phyloP scores from a whole-genome alignment of 2,113 vertebrate genomes.

The Myxocyprinus asiaticus region DNA sequence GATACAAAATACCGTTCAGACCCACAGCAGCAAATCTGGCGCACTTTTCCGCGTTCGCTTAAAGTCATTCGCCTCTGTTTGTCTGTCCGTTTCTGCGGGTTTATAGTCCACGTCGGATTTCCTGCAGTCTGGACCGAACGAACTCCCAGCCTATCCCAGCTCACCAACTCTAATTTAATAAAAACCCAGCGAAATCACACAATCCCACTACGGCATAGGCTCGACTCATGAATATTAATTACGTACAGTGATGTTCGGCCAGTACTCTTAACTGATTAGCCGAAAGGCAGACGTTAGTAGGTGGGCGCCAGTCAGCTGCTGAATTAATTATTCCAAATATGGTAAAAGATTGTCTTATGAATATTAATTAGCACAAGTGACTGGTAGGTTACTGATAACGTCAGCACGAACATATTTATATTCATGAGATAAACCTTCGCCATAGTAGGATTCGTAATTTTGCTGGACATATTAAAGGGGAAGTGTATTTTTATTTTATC shows the following conservation, averaged over 20 bases:
- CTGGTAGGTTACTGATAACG: background rate
- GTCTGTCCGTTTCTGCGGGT: conserved; percentile 1
- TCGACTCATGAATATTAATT: conserved; percentile 3
- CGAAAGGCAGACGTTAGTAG: background rate
- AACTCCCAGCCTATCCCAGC: conserved; percentile 78
- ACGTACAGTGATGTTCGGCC: background rate
- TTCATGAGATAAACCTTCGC: background rate
- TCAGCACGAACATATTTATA: background rate
- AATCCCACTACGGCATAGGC: background rate
- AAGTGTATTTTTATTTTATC: too few species aligned
- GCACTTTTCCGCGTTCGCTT: conserved; percentile 57
- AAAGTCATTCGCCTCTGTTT: background rate
- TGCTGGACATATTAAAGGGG: too few species aligned
- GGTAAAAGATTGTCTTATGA: background rate
- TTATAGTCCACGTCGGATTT: conserved; percentile 49
- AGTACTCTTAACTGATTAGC: background rate
- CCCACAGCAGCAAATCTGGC: conserved; percentile 30
- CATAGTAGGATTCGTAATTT: too few species aligned
- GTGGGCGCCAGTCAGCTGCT: background rate
- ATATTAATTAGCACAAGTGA: conserved; percentile 3
- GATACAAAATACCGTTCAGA: conserved; percentile 45
- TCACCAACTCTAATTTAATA: conserved; percentile 68
- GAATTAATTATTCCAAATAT: background rate
- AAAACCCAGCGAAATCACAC: background rate
- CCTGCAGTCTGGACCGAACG: conserved; percentile 61